Conservation (phyloP, 1,140 invertebrate genomes). For the Odontomachus brunneus region DNA sequence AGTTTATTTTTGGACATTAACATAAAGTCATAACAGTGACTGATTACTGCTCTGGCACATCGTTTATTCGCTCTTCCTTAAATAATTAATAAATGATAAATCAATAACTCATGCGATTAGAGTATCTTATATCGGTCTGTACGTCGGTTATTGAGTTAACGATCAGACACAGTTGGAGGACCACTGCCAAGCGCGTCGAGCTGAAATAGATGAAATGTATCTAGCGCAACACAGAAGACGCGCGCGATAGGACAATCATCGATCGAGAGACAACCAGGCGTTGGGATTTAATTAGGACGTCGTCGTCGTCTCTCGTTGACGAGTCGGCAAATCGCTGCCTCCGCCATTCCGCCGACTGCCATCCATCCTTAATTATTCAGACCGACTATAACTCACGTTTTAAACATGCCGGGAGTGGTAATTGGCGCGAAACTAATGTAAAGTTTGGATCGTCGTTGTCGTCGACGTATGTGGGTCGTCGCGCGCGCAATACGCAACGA, state of each 20-base stretch:
- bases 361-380: constrained; percentile 52
- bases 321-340: constrained; percentile 45
- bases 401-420: constrained; percentile 8
- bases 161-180: not conserved
- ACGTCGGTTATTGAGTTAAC: not conserved
- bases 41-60: too few species aligned
- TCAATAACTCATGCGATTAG: too few species aligned
- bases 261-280: constrained; percentile 12
- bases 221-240: not conserved
- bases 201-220: constrained; percentile 31
- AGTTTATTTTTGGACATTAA: too few species aligned
- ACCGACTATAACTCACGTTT: constrained; percentile 43
- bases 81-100: too few species aligned
- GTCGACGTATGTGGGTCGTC: not conserved
- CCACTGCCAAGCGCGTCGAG: not conserved
- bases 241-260: not conserved
- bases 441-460: constrained; percentile 45
- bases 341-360: constrained; percentile 3
- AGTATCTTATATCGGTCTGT: too few species aligned
- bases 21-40: too few species aligned
- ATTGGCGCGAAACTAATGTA: constrained; percentile 48
- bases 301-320: constrained; percentile 23
- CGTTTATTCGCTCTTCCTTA: too few species aligned
- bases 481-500: not conserved
- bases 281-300: constrained; percentile 50